These are phyloP conservation scores for Sapajus apella DNA, from an alignment of 2,113 vertebrate species.

Conservation along the genomic window DNA sequence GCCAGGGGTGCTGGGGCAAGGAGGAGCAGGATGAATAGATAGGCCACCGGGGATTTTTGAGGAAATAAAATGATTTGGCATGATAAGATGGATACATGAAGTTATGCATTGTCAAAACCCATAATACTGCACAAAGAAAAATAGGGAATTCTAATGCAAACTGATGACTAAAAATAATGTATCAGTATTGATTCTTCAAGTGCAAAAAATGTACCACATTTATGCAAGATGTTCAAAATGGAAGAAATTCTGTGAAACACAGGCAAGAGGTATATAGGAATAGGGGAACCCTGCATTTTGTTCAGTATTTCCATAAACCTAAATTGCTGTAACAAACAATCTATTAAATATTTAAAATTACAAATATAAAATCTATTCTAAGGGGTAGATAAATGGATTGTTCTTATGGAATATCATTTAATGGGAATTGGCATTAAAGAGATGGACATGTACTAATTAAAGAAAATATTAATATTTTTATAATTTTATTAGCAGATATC, in stretches of 20 bases:
- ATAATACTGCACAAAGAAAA: neutral
- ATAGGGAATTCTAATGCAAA: neutral
- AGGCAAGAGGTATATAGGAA: neutral
- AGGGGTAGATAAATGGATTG: neutral
- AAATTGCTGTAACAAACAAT: neutral
- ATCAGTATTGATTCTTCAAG: neutral
- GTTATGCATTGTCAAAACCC: neutral
- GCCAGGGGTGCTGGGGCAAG: neutral
- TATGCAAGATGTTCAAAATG: neutral
- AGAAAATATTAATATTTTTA: slow-evolving; percentile 26
- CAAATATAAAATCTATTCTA: neutral
- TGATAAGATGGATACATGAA: neutral
- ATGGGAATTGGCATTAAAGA: slow-evolving; percentile 67
- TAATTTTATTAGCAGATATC: slow-evolving; percentile 62
- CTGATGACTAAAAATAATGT: neutral
- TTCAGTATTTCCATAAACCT: neutral
- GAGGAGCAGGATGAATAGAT: neutral
- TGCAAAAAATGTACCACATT: neutral
- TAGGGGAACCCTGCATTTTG: neutral
- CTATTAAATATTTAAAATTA: neutral
- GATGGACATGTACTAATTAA: slow-evolving; percentile 43
- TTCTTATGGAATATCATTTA: slow-evolving; percentile 18
- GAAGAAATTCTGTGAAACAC: neutral
- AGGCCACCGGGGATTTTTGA: neutral
- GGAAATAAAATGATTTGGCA: neutral